Percentiles rank a stretch among this genome's conserved stretches.
Evolutionary conservation across 2,888 invertebrate genomes (phyloP).

Genomic region (Unio delphinus): DNA sequence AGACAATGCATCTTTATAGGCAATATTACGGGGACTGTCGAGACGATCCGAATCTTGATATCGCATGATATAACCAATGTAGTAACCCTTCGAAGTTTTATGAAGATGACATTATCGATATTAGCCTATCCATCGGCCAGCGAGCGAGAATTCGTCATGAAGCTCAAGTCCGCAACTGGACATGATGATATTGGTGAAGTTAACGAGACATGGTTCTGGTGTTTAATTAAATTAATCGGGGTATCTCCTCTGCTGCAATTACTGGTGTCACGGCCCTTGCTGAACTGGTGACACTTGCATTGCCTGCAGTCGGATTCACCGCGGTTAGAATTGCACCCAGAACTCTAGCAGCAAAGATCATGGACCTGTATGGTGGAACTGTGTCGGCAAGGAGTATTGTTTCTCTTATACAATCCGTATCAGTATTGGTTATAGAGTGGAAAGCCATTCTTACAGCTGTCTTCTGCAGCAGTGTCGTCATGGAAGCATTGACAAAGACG

Average conservation of each 20-base stretch:
- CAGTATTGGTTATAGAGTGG: not conserved
- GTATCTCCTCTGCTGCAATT: not conserved
- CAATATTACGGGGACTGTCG: too few species aligned
- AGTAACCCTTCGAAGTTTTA: too few species aligned
- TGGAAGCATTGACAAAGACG: not conserved
- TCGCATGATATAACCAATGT: too few species aligned
- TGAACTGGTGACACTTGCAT: not conserved
- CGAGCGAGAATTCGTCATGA: too few species aligned
- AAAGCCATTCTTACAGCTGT: not conserved
- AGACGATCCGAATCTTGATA: too few species aligned
- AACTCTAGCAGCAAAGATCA: not conserved
- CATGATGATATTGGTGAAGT: not conserved
- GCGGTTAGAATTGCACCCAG: not conserved
- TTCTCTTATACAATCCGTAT: not conserved
- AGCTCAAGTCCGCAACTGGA: too few species aligned
- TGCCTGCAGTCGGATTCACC: conserved; percentile 1
- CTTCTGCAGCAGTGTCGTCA: not conserved
- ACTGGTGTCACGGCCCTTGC: not conserved
- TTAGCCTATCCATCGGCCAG: too few species aligned
- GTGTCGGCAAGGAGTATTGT: not conserved
- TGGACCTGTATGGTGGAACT: not conserved
- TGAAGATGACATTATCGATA: too few species aligned
- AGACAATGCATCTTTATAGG: too few species aligned
- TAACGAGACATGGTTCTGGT: not conserved
- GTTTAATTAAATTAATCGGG: conserved; percentile 3